Evolutionary conservation across 2,797 vertebrate species (phyloP).

Genomic region (Micromesistius poutassou): DNA sequence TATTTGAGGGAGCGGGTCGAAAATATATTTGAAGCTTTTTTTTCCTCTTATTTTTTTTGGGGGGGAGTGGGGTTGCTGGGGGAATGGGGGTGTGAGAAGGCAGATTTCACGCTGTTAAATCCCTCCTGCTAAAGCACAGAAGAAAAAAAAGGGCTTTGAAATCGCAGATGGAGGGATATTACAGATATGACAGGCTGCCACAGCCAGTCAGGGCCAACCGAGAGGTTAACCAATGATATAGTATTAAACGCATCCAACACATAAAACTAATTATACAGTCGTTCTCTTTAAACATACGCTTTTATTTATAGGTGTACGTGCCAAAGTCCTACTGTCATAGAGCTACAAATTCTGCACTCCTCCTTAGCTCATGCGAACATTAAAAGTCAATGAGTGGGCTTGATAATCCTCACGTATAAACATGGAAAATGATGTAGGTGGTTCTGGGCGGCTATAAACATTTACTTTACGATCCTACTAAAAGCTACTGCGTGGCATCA

Average conservation of each 20-base stretch:
- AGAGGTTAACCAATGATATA: not conserved
- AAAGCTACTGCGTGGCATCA: too few species aligned
- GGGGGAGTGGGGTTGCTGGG: too few species aligned
- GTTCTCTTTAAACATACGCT: not conserved
- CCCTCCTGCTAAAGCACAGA: not conserved
- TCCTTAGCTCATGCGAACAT: not conserved
- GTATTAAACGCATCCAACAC: not conserved
- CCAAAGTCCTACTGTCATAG: not conserved
- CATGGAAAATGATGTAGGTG: not conserved
- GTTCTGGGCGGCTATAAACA: not conserved
- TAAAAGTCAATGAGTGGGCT: not conserved
- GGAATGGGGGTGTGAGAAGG: too few species aligned
- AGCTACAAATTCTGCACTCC: not conserved
- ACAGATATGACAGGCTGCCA: not conserved
- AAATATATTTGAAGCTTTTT: constrained; percentile 4
- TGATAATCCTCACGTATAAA: not conserved
- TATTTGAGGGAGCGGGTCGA: not conserved
- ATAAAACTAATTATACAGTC: not conserved
- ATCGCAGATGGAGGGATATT: not conserved
- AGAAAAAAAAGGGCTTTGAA: not conserved
- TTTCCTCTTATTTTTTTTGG: not conserved
- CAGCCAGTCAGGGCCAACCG: not conserved
- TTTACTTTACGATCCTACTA: not conserved
- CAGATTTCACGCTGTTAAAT: not conserved
- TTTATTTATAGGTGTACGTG: not conserved